phyloP scores from a whole-genome alignment of 2,888 invertebrate genomes.

The Archips crataeganus region DNA sequence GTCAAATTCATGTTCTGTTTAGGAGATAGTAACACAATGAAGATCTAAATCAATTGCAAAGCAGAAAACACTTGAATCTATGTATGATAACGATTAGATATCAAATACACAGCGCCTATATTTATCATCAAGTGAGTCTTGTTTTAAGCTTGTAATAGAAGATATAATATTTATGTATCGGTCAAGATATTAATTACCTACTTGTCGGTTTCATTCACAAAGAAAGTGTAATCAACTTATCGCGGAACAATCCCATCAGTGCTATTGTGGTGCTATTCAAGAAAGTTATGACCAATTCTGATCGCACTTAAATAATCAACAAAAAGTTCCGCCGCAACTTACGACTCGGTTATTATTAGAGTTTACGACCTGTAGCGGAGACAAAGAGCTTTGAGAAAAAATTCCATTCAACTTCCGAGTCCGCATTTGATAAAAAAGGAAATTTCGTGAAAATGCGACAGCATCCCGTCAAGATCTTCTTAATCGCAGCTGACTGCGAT shows the following conservation, averaged over 20 bases:
- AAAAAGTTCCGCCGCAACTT: not conserved
- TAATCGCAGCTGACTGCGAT: constrained; percentile 57
- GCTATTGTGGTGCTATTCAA: not conserved
- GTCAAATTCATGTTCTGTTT: no score
- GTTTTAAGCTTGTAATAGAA: not conserved
- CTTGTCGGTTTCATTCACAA: not conserved
- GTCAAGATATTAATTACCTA: not conserved
- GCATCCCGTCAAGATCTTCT: constrained; percentile 17
- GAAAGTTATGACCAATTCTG: not conserved
- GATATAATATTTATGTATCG: not conserved
- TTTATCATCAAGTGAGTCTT: not conserved
- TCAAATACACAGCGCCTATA: not conserved
- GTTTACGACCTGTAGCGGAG: not conserved
- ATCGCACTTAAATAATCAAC: not conserved
- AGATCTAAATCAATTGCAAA: not conserved
- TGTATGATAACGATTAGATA: not conserved
- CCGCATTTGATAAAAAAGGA: constrained; percentile 21
- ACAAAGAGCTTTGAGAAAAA: not conserved
- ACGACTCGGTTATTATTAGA: not conserved
- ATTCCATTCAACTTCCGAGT: constrained; percentile 13
- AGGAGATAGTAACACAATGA: not conserved
- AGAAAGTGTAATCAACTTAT: not conserved
- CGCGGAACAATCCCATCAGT: not conserved
- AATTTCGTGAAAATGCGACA: constrained; percentile 27
- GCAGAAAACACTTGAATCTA: not conserved